These are phyloP conservation scores for Bagarius yarrelli DNA, from an alignment of 2,113 vertebrate species.

Conservation along the genomic window DNA sequence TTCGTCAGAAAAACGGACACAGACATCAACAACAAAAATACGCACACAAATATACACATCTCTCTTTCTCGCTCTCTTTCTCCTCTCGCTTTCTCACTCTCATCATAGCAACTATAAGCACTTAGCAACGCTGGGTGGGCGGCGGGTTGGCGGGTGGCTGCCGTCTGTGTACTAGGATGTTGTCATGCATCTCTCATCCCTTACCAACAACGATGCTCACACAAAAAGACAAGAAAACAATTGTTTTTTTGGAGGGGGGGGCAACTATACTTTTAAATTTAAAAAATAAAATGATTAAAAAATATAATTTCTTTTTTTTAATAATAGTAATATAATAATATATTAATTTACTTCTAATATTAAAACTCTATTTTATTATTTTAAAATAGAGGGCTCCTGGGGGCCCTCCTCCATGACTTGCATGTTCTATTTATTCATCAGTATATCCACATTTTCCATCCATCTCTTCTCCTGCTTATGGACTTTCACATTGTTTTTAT, in stretches of 20 bases:
- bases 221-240: constrained; percentile 29
- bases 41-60: constrained; percentile 59
- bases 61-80: background rate
- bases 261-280: background rate
- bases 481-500: too few species aligned
- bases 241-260: background rate
- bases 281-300: background rate
- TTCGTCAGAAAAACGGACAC: constrained; percentile 12
- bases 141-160: constrained; percentile 44
- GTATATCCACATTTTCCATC: too few species aligned
- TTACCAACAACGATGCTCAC: constrained; percentile 48
- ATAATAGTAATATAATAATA: background rate
- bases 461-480: too few species aligned
- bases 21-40: constrained; percentile 53
- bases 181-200: constrained; percentile 68
- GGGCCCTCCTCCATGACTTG: too few species aligned
- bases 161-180: constrained; percentile 54
- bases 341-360: background rate
- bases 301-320: background rate
- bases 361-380: background rate
- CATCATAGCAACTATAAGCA: constrained; percentile 66
- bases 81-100: background rate
- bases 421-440: too few species aligned
- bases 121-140: constrained; percentile 72
- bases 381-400: too few species aligned